Evolutionary conservation across 2,888 invertebrate species (phyloP).

Genomic region (Girardia tigrina): DNA sequence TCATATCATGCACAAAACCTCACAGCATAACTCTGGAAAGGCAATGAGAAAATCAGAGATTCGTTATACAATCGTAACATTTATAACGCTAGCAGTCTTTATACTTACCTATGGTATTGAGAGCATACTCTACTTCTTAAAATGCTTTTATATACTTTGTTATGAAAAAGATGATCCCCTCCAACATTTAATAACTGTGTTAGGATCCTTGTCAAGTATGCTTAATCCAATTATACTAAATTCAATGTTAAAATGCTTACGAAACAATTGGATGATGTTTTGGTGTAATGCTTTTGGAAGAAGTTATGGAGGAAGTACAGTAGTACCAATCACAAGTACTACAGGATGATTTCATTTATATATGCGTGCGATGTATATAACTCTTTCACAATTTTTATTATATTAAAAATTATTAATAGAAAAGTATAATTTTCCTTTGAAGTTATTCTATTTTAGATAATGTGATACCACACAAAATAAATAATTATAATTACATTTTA

Average conservation of each 20-base stretch:
- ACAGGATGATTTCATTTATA: background rate
- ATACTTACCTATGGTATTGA: background rate
- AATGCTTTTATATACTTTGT: background rate
- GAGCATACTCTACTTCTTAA: background rate
- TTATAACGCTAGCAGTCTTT: background rate
- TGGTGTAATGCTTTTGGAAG: background rate
- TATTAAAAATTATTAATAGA: background rate
- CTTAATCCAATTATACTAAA: background rate
- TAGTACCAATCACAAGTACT: background rate
- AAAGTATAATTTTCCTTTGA: too few relatives aligned
- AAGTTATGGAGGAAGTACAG: background rate
- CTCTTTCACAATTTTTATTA: background rate
- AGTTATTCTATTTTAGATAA: too few relatives aligned
- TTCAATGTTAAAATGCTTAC: background rate
- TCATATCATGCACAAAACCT: background rate
- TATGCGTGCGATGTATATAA: too few relatives aligned
- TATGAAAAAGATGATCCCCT: conserved; percentile 1
- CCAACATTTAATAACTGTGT: background rate
- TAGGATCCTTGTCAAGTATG: background rate
- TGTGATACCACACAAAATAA: too few relatives aligned
- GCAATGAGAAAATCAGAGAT: conserved; percentile 8
- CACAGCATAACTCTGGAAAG: background rate
- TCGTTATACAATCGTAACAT: background rate
- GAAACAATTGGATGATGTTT: background rate
- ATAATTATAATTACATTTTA: too few relatives aligned